These are phyloP conservation scores for Drosophila neonasuta DNA, from an alignment of 2,888 invertebrate genomes.

Conservation along the genomic window DNA sequence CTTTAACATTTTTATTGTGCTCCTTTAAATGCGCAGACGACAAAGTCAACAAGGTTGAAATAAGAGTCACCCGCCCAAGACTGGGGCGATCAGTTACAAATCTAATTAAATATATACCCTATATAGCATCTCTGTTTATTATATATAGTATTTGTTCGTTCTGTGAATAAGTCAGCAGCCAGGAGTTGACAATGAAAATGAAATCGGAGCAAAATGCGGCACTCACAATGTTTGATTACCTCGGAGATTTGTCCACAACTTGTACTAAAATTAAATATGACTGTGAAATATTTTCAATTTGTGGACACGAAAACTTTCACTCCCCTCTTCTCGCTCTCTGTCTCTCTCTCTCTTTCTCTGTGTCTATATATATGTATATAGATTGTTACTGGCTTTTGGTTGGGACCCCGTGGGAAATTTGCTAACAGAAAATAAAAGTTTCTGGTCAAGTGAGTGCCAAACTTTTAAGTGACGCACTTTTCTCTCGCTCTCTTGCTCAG, in stretches of 20 bases:
- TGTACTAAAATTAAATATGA: conserved; percentile 72
- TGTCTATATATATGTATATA: conserved; percentile 14
- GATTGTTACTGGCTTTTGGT: conserved; percentile 35
- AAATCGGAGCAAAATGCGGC: conserved; percentile 40
- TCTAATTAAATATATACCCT: conserved; percentile 55
- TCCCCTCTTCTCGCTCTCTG: neutral
- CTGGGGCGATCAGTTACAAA: conserved; percentile 54
- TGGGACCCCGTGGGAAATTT: conserved; percentile 72
- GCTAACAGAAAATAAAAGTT: conserved; percentile 77
- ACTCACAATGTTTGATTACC: conserved; percentile 67
- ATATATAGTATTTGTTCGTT: neutral
- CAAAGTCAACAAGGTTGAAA: conserved; percentile 62
- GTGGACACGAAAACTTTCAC: conserved; percentile 67
- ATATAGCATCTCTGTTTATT: neutral
- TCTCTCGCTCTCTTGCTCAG: conserved; percentile 15
- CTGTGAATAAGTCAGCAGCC: neutral
- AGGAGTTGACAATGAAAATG: conserved; percentile 26
- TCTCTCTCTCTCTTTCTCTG: neutral
- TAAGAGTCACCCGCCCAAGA: conserved; percentile 39
- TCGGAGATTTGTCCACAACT: conserved; percentile 57
- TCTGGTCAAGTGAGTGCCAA: conserved; percentile 78
- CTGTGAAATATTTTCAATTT: conserved; percentile 77
- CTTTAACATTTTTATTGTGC: conserved; percentile 63
- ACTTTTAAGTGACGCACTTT: conserved; percentile 78
- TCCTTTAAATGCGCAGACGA: conserved; percentile 47